Evolutionary conservation across 2,113 vertebrate genomes (phyloP), one percentile per base, ranked within the genome.

Genomic region (Rhinogobius similis): DNA sequence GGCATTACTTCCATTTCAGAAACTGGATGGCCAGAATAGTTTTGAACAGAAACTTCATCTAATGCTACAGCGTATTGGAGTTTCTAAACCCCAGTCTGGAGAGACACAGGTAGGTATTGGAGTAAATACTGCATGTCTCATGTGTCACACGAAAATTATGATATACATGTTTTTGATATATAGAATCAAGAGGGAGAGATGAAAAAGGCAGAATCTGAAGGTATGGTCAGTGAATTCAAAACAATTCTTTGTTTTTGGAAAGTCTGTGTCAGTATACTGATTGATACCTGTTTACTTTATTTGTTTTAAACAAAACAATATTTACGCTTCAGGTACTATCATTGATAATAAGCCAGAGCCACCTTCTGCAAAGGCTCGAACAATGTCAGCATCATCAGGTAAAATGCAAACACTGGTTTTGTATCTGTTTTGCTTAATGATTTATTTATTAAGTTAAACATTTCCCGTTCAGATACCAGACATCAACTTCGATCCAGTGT

Each of bases 161-260:
- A 79, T 82, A 64, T 23, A 67, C 70, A 85, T 82, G 41, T 55
- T 26, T 52, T 26, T 23, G n/a, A 20, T 26, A 6, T 26, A 7
- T 90, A 97, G 94, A 94, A 81, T 90, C 95, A 93, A 88, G 96
- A 96, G 48, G 94, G 84, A 4, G 96, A 97, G 82, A 95, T 96
- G 92, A 96, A 95, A 90, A 97, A 97, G 76, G 96, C 96, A 0
- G 96, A 96, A 82, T 96, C 96, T 26, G 96, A 97, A 18, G 95
- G 96, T 97, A 89, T 62, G 77, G 81, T 29, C 24, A 20, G 5
- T 21, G 46, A 78, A 50, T 50, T 50, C 7, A n/a, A 41, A 46
- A 36, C 32, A 46, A 46, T 20, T 20, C 4, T 46, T 46, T 18
- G 3, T 23, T 52, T 52, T 11, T 23, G 8, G 10, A 21, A 50